phyloP scores from a whole-genome alignment of 2,113 vertebrate species.

The Ursus arctos region DNA sequence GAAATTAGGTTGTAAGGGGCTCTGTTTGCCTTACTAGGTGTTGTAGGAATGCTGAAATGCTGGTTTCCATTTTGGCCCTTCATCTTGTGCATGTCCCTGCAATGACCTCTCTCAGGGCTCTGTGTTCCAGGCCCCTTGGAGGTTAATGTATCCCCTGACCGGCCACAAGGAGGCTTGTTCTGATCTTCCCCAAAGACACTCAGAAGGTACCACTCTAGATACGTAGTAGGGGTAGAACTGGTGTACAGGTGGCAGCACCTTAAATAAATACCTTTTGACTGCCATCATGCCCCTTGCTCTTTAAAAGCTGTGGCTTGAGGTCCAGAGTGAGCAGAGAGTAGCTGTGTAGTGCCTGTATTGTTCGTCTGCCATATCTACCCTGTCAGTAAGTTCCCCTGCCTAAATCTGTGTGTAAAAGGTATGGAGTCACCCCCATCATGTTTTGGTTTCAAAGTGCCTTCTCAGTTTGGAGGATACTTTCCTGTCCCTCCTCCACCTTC shows the following conservation, averaged over 20 bases:
- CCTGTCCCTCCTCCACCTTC: neutral
- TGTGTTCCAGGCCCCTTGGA: neutral
- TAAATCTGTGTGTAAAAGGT: neutral
- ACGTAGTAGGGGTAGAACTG: neutral
- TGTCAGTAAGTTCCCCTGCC: neutral
- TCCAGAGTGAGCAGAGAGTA: neutral
- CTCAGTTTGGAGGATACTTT: neutral
- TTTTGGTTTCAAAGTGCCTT: neutral
- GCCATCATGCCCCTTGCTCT: neutral
- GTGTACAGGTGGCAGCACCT: neutral
- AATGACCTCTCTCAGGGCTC: neutral
- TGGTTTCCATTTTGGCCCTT: neutral
- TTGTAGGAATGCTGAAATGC: neutral
- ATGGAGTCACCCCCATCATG: neutral
- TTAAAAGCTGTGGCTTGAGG: neutral
- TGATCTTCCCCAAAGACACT: neutral
- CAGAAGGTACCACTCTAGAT: neutral
- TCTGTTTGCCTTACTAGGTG: neutral
- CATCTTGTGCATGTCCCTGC: neutral
- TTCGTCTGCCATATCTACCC: neutral
- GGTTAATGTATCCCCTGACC: neutral
- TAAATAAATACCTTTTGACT: neutral
- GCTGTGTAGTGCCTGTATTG: neutral
- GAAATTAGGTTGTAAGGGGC: neutral
- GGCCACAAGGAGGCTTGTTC: neutral